phyloP scores from a whole-genome alignment of 2,797 vertebrate species.

The Sparidentex hasta region DNA sequence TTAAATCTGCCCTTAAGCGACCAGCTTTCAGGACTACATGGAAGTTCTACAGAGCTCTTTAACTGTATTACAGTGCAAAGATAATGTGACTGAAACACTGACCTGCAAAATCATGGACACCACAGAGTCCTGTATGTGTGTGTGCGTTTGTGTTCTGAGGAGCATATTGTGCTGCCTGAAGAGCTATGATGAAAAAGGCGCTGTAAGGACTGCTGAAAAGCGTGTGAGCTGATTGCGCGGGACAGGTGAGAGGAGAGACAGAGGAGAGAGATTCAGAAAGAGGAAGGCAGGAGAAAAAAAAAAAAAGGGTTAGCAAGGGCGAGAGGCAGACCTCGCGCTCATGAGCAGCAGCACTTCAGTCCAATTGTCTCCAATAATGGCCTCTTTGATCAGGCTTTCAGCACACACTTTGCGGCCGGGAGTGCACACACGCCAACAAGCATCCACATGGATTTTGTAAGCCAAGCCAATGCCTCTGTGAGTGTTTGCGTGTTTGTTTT shows the following conservation, averaged over 20 bases:
- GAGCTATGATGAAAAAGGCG: background rate
- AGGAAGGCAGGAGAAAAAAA: background rate
- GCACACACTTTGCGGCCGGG: background rate
- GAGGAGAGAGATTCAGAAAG: conserved; percentile 12
- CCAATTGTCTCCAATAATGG: conserved; percentile 75
- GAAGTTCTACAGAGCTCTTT: too few relatives aligned
- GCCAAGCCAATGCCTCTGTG: background rate
- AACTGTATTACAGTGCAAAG: too few relatives aligned
- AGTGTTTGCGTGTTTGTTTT: conserved; percentile 56
- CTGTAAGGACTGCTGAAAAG: background rate
- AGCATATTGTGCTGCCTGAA: conserved; percentile 10
- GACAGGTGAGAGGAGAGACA: conserved; percentile 49
- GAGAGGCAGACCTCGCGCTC: conserved; percentile 26
- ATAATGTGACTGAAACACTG: too few relatives aligned
- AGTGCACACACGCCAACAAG: conserved; percentile 6
- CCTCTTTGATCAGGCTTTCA: conserved; percentile 73
- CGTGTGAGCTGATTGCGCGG: background rate
- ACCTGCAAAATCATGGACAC: too few relatives aligned
- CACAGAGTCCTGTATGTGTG: background rate
- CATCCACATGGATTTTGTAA: conserved; percentile 28
- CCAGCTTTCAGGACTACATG: too few relatives aligned
- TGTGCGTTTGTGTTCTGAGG: background rate
- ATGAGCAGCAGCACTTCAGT: conserved; percentile 43
- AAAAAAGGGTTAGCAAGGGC: conserved; percentile 5
- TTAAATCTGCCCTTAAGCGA: too few relatives aligned